A percentile compares a stretch with the other conserved stretches of the same genome.
Conservation (phyloP, 2,113 vertebrate species). For the Corythornis cristatus region DNA sequence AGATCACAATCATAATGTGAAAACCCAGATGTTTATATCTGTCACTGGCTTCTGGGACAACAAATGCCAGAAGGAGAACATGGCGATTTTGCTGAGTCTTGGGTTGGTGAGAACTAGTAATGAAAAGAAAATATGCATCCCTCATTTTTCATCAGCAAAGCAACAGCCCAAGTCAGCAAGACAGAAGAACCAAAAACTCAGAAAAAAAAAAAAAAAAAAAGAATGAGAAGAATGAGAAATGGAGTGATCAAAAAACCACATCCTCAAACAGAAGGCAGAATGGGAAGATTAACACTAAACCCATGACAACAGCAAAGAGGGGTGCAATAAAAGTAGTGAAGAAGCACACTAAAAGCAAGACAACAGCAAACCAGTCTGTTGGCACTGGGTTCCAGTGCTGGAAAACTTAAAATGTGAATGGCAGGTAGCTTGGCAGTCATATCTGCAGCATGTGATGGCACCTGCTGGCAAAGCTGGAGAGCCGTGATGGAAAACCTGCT, state of each 20-base stretch:
- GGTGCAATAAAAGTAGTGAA: not conserved
- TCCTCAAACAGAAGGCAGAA: not conserved
- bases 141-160: not conserved
- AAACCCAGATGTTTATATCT: not conserved
- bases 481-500: not conserved
- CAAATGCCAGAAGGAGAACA: not conserved
- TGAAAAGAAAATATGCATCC: not conserved
- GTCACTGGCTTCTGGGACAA: not conserved
- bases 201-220: not conserved
- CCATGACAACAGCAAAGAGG: not conserved
- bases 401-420: not conserved
- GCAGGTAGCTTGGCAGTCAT: not conserved
- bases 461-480: not conserved
- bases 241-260: not conserved
- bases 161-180: not conserved
- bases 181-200: not conserved
- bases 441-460: not conserved
- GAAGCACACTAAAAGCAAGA: not conserved
- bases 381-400: not conserved
- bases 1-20: fast-evolving
- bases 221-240: not conserved
- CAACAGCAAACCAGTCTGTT: not conserved
- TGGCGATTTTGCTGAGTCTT: not conserved
- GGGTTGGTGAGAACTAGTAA: not conserved
- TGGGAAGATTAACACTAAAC: not conserved